Percentiles rank a stretch among this genome's conserved stretches.
These are phyloP conservation scores for Halcyon smyrnensis DNA, from an alignment of 2,797 vertebrate species.

Conservation along the genomic window DNA sequence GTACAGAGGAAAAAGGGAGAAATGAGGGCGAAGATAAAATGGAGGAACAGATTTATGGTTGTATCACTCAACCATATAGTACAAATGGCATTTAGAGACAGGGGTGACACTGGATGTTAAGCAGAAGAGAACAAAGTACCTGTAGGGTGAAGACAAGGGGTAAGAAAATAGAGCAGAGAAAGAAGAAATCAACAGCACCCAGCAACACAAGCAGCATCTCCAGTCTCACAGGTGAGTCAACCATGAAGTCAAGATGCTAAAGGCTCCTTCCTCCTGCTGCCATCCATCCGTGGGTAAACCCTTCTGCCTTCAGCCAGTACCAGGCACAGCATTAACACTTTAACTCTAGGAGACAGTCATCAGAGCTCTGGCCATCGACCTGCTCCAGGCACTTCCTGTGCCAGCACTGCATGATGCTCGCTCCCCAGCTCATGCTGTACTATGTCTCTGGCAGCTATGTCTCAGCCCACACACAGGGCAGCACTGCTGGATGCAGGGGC, in stretches of 20 bases:
- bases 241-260: not conserved
- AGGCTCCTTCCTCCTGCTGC: not conserved
- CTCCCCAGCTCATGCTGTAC: accelerated
- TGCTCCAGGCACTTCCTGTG: not conserved
- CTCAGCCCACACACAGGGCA: not conserved
- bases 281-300: accelerated
- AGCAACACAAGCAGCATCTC: not conserved
- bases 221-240: not conserved
- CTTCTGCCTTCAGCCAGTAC: not conserved
- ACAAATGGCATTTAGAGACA: not conserved
- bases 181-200: not conserved
- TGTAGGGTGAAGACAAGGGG: not conserved
- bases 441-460: not conserved
- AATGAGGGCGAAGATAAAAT: not conserved
- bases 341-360: not conserved
- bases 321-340: not conserved
- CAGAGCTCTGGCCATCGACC: not conserved
- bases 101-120: not conserved
- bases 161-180: not conserved
- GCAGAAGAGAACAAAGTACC: not conserved
- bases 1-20: not conserved
- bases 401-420: not conserved
- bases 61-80: not conserved
- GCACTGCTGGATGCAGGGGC: not conserved
- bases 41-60: not conserved